Evolutionary conservation across 1,140 invertebrate species (phyloP), one percentile per base, ranked within the genome.

Genomic region (Calliopsis andreniformis): DNA sequence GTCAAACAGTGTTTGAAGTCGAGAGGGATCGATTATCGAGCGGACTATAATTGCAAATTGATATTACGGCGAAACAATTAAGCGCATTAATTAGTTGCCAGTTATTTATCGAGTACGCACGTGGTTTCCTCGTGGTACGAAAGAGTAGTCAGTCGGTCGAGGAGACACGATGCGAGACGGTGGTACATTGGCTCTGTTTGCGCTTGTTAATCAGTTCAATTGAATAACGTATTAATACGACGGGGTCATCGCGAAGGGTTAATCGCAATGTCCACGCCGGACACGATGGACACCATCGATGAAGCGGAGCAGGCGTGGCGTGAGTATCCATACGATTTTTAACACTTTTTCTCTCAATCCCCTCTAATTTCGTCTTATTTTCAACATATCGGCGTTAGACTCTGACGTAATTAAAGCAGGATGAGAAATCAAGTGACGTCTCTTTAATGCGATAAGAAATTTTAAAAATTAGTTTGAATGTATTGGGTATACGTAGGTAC

Each of bases 231-330:
- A 85, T 86, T 84, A 78, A 77, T 76, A 81, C 78, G 49, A 73
- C 71, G 86, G 84, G 79, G 85, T 88, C 83, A 80, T 86, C 79
- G 62, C 53, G 83, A 86, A 75, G 82, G 83, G 82, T 87, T 85
- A 86, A 86, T 88, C 83, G 82, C 84, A 76, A 91, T 91, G 89
- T 90, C 88, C 79, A 88, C 87, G 56, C 85, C 89, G 84, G 89
- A 90, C 82, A 89, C 84, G 85, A 91, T 92, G 89, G 87, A 89
- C 63, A 92, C 87, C 78, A 91, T 91, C 70, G 85, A 90, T 79
- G 89, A 92, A 81, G 89, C 88, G 53, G 91, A 91, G 73, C 89
- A 90, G 75, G 91, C 89, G 32, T 92, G 90, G 91, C 88, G 91
- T 92, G 86, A 92, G 91, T 92, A 89, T n/a, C 35, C 42, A 4